These are phyloP conservation scores for Eubucco bourcierii DNA, from an alignment of 2,113 vertebrate species.

Conservation along the genomic window DNA sequence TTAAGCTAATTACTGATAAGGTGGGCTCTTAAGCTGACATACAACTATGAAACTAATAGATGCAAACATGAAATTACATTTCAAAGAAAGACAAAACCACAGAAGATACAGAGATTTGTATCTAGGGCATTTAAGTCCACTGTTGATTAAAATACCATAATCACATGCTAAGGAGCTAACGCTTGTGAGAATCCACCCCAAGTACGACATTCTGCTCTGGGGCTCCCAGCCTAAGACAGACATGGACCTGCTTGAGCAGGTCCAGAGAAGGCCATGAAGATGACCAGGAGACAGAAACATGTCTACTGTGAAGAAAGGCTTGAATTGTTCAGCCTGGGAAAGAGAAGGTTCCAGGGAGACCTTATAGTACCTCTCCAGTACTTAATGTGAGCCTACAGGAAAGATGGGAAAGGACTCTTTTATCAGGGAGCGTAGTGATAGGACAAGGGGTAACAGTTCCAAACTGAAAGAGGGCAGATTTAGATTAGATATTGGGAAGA, in stretches of 20 bases:
- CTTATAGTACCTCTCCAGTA: neutral
- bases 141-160: neutral
- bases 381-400: neutral
- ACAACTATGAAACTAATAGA: neutral
- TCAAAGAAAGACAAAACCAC: neutral
- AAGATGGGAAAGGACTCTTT: neutral
- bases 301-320: neutral
- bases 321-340: neutral
- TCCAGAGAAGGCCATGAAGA: too few species aligned
- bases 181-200: neutral
- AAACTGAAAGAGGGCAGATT: neutral
- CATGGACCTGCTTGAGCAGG: too few species aligned
- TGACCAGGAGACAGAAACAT: too few species aligned
- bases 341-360: neutral
- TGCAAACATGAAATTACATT: neutral
- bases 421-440: neutral
- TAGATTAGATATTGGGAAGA: neutral
- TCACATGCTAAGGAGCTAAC: neutral
- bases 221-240: neutral
- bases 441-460: neutral
- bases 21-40: neutral
- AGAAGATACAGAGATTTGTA: neutral
- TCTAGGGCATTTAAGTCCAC: neutral
- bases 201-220: neutral
- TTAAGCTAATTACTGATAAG: neutral